Percentiles rank a stretch among this genome's conserved stretches.
Evolutionary conservation across 2,797 vertebrate species (phyloP).

Genomic region (Propithecus deckenii): DNA sequence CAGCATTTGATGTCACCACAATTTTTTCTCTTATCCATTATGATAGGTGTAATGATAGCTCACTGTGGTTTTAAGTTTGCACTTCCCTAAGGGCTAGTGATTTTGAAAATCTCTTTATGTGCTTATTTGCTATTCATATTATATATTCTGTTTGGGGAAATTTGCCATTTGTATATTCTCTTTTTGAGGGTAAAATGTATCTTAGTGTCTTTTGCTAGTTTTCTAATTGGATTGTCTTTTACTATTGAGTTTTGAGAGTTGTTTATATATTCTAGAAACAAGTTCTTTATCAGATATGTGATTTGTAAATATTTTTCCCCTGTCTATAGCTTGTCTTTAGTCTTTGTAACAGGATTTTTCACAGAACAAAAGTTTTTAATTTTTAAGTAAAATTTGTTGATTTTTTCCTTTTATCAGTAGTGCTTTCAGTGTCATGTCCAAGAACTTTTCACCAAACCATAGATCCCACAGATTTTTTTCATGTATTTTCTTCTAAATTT

Average conservation of each 20-base stretch:
- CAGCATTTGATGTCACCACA: not conserved
- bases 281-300: not conserved
- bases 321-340: not conserved
- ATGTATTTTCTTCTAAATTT: not conserved
- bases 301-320: not conserved
- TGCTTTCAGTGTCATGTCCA: not conserved
- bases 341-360: conserved; percentile 18
- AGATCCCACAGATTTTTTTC: not conserved
- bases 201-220: not conserved
- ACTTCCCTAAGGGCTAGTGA: not conserved
- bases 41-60: not conserved
- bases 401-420: not conserved
- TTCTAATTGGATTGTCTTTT: not conserved
- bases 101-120: conserved; percentile 3
- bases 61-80: not conserved
- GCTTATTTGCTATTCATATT: not conserved
- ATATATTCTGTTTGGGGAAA: not conserved
- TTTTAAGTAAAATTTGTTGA: not conserved
- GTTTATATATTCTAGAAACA: not conserved
- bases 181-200: not conserved
- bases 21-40: not conserved
- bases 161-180: not conserved
- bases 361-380: not conserved
- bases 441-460: not conserved
- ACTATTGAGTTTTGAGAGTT: conserved; percentile 7